Evolutionary conservation across 2,888 invertebrate species (phyloP), one percentile per base, ranked within the genome.

Genomic region (Gastracanthus pulcherrimus): DNA sequence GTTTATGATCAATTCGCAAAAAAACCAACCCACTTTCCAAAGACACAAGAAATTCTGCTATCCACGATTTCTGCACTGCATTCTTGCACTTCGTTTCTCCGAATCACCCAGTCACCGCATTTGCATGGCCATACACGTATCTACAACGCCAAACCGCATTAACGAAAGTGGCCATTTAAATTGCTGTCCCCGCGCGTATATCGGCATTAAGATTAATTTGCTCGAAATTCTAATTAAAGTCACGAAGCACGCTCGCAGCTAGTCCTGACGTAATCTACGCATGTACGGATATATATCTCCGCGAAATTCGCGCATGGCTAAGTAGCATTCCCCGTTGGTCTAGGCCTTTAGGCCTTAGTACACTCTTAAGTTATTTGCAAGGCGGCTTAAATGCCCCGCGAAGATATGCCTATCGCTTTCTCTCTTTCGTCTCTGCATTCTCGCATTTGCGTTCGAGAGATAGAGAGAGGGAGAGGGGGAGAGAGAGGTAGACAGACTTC

Each of bases 301-400:
- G 64, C 19, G 41, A 71, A 71, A 55, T 55, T 76, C 26, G 13
- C 51, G 23, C 55, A 29, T 31, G n/a, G 76, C n/a, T 19, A n/a
- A 23, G 51, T 29, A 26, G 55, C 71, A 55, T 72, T 55, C 48
- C 31, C 3, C 19, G 62, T 34, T n/a, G n/a, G 26, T 72, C 58
- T 48, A 55, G 16, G 3, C 41, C 9, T 75, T 64, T 45, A 64
- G 48, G 38, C 9, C 70, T 75, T 26, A 70, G 70, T 55, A 36
- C 64, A 38, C 48, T 31, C 62, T 13, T 13, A 5, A 67, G 78
- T 78, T 55, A 72, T 72, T 79, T 72, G 79, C 79, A 72, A 78
- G 55, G 55, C 3, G 48, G 48, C 48, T 78, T 60, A 74, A 74
- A 60, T 48, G 67, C 45, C 36, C 7, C 38, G 34, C 66, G 0